These are phyloP conservation scores for Lateolabrax maculatus DNA, from an alignment of 2,797 vertebrate genomes.

Conservation along the genomic window DNA sequence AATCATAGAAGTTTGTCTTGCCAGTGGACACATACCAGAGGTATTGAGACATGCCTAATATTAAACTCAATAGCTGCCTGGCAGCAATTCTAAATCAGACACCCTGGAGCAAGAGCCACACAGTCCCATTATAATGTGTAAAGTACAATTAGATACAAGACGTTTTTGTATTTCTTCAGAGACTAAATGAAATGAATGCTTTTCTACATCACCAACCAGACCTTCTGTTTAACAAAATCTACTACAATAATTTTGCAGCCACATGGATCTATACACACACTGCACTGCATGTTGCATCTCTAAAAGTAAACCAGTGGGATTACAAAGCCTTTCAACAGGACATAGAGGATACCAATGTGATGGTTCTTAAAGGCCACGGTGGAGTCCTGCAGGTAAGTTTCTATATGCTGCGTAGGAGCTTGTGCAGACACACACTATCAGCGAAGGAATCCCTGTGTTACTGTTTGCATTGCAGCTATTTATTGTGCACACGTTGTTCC, in stretches of 20 bases:
- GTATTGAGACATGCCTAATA: slow-evolving; percentile 71
- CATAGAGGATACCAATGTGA: neutral
- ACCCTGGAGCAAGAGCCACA: slow-evolving; percentile 33
- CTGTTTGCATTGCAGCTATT: neutral
- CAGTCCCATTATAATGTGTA: slow-evolving; percentile 2
- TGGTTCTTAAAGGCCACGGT: neutral
- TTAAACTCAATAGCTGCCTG: slow-evolving; percentile 65
- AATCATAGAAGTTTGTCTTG: slow-evolving; percentile 27
- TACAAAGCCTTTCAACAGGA: neutral
- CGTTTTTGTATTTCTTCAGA: neutral
- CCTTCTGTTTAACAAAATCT: neutral
- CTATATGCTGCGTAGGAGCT: neutral
- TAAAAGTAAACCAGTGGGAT: neutral
- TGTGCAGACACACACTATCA: neutral
- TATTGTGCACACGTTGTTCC: neutral
- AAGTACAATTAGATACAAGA: neutral
- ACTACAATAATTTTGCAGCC: neutral
- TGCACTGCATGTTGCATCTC: neutral
- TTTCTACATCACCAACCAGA: neutral
- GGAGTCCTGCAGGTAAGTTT: neutral
- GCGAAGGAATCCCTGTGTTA: neutral
- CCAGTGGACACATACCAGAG: slow-evolving; percentile 69
- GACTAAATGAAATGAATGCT: neutral
- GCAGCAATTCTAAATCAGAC: slow-evolving; percentile 59
- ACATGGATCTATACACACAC: neutral